Evolutionary conservation across 1,140 invertebrate genomes (phyloP), one percentile per base, ranked within the genome.

Genomic region (Grapholita molesta): DNA sequence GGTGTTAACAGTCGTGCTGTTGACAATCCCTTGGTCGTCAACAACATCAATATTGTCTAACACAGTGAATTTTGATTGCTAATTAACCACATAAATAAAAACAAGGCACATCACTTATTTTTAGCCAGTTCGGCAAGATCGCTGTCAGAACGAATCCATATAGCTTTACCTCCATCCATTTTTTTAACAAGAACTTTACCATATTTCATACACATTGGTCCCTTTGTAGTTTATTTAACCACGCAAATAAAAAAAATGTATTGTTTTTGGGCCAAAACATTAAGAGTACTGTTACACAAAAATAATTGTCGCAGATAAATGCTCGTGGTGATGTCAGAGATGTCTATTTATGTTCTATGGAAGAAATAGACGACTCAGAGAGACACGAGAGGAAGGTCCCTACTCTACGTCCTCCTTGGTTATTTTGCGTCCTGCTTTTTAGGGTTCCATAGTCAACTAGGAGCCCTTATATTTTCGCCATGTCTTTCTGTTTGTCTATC

Each of bases 241-340:
- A n/a, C n/a, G n/a, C n/a, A n/a, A n/a, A n/a, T n/a, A n/a, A n/a
- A n/a, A n/a, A n/a, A n/a, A n/a, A n/a, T n/a, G n/a, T 35, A 38
- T 38, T 38, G 35, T 38, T 38, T 35, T 38, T 38, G 15, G 35
- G n/a, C 15, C 28, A 30, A 30, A 30, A 7, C 7, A 7, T 30
- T 30, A 61, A 28, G 25, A 61, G 18, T 28, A 61, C n/a, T 61
- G 24, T 61, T 61, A 61, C 70, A 73, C 74, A 82, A 78, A 80
- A 77, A 76, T 71, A 38, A 52, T 68, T 68, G 69, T 74, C 73
- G 72, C 35, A 35, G 61, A 64, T 76, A 79, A 77, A 77, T 77
- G 71, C 28, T 65, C 70, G 64, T 66, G 75, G 73, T 78, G 80
- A 80, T 74, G 64, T 72, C 72, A 75, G 67, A n/a, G 70, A 18